Conservation (phyloP, 2,888 invertebrate species). For the Polietes domitor region DNA sequence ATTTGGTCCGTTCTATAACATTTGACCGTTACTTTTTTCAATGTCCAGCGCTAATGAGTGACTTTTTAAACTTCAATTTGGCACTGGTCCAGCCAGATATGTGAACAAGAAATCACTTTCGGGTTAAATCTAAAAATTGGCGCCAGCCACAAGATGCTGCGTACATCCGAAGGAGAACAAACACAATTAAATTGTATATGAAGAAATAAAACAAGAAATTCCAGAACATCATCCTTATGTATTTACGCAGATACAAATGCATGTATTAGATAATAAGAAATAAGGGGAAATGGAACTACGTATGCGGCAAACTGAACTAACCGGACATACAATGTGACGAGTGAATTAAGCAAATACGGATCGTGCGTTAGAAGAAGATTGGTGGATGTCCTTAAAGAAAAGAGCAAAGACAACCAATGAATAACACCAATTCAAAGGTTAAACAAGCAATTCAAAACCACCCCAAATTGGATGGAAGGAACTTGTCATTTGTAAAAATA, state of each 20-base stretch:
- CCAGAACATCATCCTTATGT: background rate
- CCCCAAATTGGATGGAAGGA: background rate
- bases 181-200: background rate
- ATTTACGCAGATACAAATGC: background rate
- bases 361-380: constrained; percentile 1
- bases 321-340: background rate
- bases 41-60: constrained; percentile 23
- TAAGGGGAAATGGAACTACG: constrained; percentile 12
- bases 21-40: constrained; percentile 48
- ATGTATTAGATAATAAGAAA: background rate
- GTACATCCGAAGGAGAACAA: background rate
- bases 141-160: background rate
- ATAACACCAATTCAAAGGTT: constrained; percentile 1
- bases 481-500: background rate
- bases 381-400: constrained; percentile 26
- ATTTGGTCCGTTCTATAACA: constrained; percentile 4
- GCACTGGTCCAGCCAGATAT: constrained; percentile 38
- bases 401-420: constrained; percentile 57
- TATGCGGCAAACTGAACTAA: background rate
- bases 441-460: constrained; percentile 13
- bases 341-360: constrained; percentile 14
- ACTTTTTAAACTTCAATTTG: constrained; percentile 6
- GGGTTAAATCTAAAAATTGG: background rate
- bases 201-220: constrained; percentile 11
- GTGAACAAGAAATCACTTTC: constrained; percentile 12